A percentile compares a stretch with the other conserved stretches of the same genome.
phyloP scores from a whole-genome alignment of 2,113 vertebrate species.

The Pangasianodon gigas region DNA sequence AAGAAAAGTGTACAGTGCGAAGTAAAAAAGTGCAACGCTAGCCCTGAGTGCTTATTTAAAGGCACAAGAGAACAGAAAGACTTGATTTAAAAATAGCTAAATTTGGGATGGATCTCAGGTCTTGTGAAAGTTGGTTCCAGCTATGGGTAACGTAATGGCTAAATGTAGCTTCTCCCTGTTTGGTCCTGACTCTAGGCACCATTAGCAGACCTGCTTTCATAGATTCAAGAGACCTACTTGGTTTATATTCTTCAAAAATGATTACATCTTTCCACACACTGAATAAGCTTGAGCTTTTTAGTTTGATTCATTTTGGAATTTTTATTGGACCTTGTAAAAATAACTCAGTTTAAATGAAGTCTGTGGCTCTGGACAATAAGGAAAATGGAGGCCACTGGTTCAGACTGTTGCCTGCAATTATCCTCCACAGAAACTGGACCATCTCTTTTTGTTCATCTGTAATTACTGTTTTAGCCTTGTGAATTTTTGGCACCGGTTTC shows the following conservation, averaged over 20 bases:
- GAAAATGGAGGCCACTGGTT: conserved; percentile 58
- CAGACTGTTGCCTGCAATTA: conserved; percentile 46
- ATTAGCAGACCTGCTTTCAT: not conserved
- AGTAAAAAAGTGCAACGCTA: not conserved
- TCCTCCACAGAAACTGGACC: not conserved
- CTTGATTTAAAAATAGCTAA: not conserved
- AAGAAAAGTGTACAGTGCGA: not conserved
- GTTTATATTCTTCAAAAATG: not conserved
- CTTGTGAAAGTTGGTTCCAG: not conserved
- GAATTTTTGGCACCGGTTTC: conserved; percentile 23
- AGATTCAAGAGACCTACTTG: not conserved
- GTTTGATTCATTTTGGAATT: not conserved
- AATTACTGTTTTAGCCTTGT: conserved; percentile 45
- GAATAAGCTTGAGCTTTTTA: not conserved
- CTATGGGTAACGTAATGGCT: not conserved
- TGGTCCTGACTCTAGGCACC: not conserved
- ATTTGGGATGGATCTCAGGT: not conserved
- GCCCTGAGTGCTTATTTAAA: not conserved
- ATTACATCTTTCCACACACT: not conserved
- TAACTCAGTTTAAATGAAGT: conserved; percentile 17
- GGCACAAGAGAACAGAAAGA: not conserved
- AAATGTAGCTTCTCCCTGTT: not conserved
- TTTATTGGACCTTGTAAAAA: not conserved
- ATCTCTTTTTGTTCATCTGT: conserved; percentile 35
- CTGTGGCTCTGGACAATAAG: conserved; percentile 36